A percentile compares a stretch with the other conserved stretches of the same genome.
Evolutionary conservation across 2,888 invertebrate species (phyloP).

Genomic region (Phalera bucephala): DNA sequence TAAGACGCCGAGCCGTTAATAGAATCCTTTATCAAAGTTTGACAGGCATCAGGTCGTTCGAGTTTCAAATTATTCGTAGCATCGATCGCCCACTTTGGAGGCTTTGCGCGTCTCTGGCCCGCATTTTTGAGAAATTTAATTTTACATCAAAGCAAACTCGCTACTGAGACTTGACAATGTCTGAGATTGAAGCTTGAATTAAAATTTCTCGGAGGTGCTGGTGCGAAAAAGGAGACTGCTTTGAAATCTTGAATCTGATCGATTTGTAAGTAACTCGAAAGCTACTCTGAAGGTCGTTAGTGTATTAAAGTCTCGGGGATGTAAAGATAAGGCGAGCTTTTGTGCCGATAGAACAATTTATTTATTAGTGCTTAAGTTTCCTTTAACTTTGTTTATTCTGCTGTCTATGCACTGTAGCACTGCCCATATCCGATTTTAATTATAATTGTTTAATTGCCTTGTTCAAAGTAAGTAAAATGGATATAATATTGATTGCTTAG

Average conservation of each 20-base stretch:
- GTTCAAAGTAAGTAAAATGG: too few species aligned
- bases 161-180: constrained; percentile 6
- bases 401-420: too few species aligned
- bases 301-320: too few species aligned
- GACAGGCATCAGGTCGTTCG: constrained; percentile 19
- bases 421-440: too few species aligned
- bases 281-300: too few species aligned
- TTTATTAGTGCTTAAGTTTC: too few species aligned
- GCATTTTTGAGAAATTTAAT: constrained; percentile 14
- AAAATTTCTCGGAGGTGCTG: constrained; percentile 4
- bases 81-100: constrained; percentile 2
- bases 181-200: constrained; percentile 5
- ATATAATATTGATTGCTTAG: too few species aligned
- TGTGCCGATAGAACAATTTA: too few species aligned
- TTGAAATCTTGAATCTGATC: background rate
- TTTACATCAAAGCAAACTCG: constrained; percentile 11
- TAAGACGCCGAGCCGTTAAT: too few species aligned
- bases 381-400: too few species aligned
- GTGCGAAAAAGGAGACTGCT: background rate
- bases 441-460: too few species aligned
- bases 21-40: constrained; percentile 36
- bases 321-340: too few species aligned
- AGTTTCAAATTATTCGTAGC: constrained; percentile 8
- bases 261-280: background rate
- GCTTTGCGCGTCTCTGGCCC: constrained; percentile 1